These are phyloP conservation scores for Shargacucullia verbasci DNA, from an alignment of 2,888 invertebrate genomes.

Conservation along the genomic window DNA sequence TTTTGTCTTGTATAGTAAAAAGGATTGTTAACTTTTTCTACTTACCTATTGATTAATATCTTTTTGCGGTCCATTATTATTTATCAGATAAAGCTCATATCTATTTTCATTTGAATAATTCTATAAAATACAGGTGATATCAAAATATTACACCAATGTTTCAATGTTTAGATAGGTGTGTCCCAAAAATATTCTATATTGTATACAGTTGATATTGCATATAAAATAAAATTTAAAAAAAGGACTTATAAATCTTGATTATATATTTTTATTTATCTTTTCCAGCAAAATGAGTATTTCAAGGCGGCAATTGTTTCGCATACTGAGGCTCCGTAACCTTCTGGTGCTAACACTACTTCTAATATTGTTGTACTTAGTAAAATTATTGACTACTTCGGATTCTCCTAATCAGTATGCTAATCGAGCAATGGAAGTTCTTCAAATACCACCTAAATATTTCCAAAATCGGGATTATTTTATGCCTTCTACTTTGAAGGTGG, in stretches of 20 bases:
- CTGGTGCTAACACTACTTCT: constrained; percentile 70
- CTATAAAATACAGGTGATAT: neutral
- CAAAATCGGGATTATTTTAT: constrained; percentile 63
- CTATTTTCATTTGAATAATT: constrained; percentile 1
- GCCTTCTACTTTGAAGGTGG: constrained; percentile 72
- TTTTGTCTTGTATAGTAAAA: no score
- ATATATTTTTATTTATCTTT: constrained; percentile 11
- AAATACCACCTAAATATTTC: constrained; percentile 24
- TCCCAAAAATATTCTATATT: no score
- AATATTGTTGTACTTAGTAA: constrained; percentile 70
- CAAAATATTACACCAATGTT: no score
- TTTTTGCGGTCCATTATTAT: constrained; percentile 1
- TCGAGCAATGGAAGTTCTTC: constrained; percentile 41
- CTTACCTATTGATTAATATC: neutral
- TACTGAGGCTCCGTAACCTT: constrained; percentile 73
- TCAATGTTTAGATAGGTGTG: no score
- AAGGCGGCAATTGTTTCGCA: constrained; percentile 67
- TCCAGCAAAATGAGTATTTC: constrained; percentile 57
- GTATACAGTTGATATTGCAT: no score
- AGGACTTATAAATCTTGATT: neutral
- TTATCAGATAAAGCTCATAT: constrained; percentile 21
- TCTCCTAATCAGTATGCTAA: constrained; percentile 39
- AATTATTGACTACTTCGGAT: constrained; percentile 55
- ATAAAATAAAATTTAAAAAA: no score
- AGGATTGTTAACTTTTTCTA: no score